Conservation (phyloP, 2,888 invertebrate genomes). For the Leistus spinibarbis region DNA sequence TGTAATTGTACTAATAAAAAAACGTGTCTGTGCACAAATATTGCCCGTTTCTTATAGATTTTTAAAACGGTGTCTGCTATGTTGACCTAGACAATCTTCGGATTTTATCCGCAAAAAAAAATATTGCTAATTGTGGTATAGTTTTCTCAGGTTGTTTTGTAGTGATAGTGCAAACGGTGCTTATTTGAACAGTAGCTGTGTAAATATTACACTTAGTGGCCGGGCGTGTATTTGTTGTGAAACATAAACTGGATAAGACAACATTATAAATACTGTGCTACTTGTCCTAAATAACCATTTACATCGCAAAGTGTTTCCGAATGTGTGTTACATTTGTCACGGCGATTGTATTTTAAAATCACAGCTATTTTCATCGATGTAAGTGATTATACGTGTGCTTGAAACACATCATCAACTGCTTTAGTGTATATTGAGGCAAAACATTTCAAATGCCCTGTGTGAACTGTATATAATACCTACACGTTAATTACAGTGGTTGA, state of each 20-base stretch:
- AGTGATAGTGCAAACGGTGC: background rate
- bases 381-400: background rate
- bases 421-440: background rate
- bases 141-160: background rate
- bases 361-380: background rate
- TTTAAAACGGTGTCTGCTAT: background rate
- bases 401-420: background rate
- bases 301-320: background rate
- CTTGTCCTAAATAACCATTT: background rate
- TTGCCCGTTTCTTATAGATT: background rate
- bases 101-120: background rate
- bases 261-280: background rate
- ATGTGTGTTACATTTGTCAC: background rate
- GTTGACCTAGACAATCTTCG: background rate
- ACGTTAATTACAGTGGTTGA: slow-evolving; percentile 4
- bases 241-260: background rate
- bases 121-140: background rate
- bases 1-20: slow-evolving; percentile 4
- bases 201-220: background rate
- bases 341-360: background rate
- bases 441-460: background rate
- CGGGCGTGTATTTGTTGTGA: background rate
- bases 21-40: background rate
- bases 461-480: background rate
- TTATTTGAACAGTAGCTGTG: background rate